Base-by-base conservation (phyloP, 2,797 vertebrate species). In the Muraenolepis orangiensis region DNA sequence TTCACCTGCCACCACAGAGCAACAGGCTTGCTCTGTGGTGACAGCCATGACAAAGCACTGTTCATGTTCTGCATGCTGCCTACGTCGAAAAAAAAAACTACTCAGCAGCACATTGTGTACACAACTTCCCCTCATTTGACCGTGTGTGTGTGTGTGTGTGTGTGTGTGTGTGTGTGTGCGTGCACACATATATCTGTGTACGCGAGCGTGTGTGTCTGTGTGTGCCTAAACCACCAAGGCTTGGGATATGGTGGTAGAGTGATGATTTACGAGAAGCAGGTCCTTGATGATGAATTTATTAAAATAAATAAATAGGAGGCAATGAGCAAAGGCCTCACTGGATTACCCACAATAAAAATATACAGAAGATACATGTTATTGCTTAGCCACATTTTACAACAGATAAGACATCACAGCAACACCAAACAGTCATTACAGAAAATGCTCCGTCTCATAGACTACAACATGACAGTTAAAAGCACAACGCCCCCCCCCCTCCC, bases 41-140 rank as follows among this genome's bases (percentile, higher is more conserved):
- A 64, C 32, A 72, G 34, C 66, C 40, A 66, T 64, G 40, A 71
- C 28, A 16, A 32, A 42, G 46, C 34, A 34, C 72, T 72, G 76
- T 81, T 79, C 76, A 82, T 83, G 84, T 81, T 80, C 75, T 5
- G 34, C 20, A 23, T 11, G 31, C 32, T 7, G 32, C 32, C n/a
- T 23, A 13, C n/a, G 34, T n/a, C 72, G 28, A 80, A 74, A 77
- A 23, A 73, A 80, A 74, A 77, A 23, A 73, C 74, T 76, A 77
- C 76, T 82, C 64, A 67, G 64, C 23, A 34, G 20, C 70, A 69
- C 51, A 67, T 23, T 67, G 73, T 83, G 81, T 81, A 66, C 40
- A 10, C 30, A 76, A 67, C 69, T 74, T 40, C 23, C 1, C 74
- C 14, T 8, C 20, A 1, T 23, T 23, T 12, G 4, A 51, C 42